Percentiles rank a stretch among this genome's conserved stretches.
Conservation (phyloP, 2,888 invertebrate species). For the Acanthosepion esculentum region DNA sequence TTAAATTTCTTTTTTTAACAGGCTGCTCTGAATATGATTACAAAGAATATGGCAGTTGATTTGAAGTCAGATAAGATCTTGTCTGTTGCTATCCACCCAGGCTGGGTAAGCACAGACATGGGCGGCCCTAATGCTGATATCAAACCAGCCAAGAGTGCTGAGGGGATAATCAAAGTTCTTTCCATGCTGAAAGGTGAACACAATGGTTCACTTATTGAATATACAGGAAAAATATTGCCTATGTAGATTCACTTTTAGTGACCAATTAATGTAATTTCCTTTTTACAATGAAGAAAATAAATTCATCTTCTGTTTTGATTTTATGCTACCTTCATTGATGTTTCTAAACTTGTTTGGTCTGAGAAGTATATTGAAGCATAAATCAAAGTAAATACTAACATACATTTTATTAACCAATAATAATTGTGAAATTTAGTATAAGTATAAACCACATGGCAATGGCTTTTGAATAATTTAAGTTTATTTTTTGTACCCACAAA, state of each 20-base stretch:
- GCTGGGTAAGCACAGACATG: constrained; percentile 93
- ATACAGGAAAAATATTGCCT: constrained; percentile 83
- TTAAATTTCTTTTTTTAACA: constrained; percentile 75
- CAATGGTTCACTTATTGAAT: constrained; percentile 86
- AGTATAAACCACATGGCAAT: too few relatives aligned
- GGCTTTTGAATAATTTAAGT: too few relatives aligned
- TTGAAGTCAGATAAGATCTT: constrained; percentile 84
- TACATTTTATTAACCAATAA: too few relatives aligned
- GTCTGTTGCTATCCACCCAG: constrained; percentile 86
- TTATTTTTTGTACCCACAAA: too few relatives aligned
- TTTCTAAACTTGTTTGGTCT: too few relatives aligned
- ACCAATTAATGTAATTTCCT: too few relatives aligned
- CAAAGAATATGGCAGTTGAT: constrained; percentile 88
- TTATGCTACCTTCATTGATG: too few relatives aligned
- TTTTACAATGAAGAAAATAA: too few relatives aligned
- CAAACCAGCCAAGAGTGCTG: constrained; percentile 82
- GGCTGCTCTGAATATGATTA: constrained; percentile 90
- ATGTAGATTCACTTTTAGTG: constrained; percentile 78
- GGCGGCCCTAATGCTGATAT: constrained; percentile 87
- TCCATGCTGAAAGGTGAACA: constrained; percentile 80
- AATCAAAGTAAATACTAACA: too few relatives aligned
- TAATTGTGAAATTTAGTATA: too few relatives aligned
- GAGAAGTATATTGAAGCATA: too few relatives aligned
- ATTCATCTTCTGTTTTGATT: too few relatives aligned
- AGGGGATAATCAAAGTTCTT: constrained; percentile 82